A percentile compares a stretch with the other conserved stretches of the same genome.
These are phyloP conservation scores for Carcharodon carcharias DNA, from an alignment of 2,797 vertebrate species.

Conservation along the genomic window DNA sequence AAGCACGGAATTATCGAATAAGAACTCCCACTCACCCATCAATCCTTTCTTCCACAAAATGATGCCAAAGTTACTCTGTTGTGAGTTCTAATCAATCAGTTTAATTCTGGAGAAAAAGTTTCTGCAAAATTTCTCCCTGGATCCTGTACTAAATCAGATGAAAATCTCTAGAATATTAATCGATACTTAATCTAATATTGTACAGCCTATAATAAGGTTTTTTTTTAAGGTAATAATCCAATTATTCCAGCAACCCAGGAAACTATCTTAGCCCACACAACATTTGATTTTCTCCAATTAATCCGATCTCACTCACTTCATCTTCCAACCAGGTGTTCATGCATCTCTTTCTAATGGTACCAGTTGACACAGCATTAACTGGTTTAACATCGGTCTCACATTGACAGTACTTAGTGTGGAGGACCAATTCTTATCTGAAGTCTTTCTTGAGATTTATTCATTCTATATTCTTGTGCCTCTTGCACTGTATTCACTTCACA, in stretches of 20 bases:
- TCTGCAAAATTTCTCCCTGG: not conserved
- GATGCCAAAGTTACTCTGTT: not conserved
- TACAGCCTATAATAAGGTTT: not conserved
- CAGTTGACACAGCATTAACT: not conserved
- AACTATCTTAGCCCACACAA: not conserved
- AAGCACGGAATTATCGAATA: not conserved
- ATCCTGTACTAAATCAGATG: not conserved
- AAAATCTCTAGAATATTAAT: not conserved
- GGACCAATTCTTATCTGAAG: not conserved
- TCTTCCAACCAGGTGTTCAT: not conserved
- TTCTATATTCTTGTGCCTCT: not conserved
- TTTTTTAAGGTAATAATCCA: not conserved
- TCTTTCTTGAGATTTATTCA: slow-evolving; percentile 2
- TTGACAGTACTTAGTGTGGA: not conserved
- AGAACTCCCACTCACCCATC: not conserved
- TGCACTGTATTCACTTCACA: not conserved
- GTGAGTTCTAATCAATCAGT: not conserved
- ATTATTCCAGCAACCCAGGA: not conserved
- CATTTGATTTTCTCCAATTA: not conserved
- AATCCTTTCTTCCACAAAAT: not conserved
- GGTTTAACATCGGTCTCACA: not conserved
- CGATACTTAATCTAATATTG: not conserved
- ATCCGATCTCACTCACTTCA: not conserved
- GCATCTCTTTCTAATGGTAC: not conserved
- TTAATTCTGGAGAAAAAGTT: not conserved